Percentiles rank a stretch among this genome's conserved stretches.
Evolutionary conservation across 2,797 vertebrate species (phyloP).

Genomic region (Vireo griseus): DNA sequence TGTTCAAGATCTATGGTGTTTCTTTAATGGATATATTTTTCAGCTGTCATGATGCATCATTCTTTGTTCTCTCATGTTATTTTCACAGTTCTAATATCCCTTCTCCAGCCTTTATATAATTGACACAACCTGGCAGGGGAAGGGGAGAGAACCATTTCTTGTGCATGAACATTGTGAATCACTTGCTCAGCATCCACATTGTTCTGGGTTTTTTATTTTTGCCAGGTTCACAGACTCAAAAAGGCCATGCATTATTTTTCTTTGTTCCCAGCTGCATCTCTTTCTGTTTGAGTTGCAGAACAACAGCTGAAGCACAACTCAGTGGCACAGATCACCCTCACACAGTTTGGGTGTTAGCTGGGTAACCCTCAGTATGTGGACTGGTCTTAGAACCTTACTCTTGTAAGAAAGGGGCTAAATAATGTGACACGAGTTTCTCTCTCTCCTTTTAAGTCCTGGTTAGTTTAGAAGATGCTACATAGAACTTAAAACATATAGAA

Average conservation of each 20-base stretch:
- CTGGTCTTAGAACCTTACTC: not conserved
- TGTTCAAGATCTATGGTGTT: not conserved
- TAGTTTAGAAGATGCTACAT: not conserved
- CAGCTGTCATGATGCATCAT: not conserved
- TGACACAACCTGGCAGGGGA: not conserved
- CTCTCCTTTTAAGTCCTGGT: not conserved
- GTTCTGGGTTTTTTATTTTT: not conserved
- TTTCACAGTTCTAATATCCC: not conserved
- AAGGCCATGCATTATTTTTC: not conserved
- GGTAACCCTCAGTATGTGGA: conserved; percentile 46
- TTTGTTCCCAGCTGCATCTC: not conserved
- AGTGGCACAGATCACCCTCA: not conserved
- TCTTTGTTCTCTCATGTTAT: not conserved
- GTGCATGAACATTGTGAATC: not conserved
- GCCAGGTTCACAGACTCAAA: not conserved
- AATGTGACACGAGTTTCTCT: not conserved
- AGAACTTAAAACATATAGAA: not conserved
- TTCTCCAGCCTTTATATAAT: not conserved
- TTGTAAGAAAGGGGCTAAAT: not conserved
- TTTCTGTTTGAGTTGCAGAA: not conserved
- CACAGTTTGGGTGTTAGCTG: not conserved
- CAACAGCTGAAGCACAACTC: not conserved
- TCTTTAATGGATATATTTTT: not conserved
- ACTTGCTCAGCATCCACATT: not conserved
- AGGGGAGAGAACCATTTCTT: not conserved